Percentiles rank a stretch among this genome's conserved stretches.
phyloP scores from a whole-genome alignment of 2,113 vertebrate species.

The Myanophis thanlyinensis region DNA sequence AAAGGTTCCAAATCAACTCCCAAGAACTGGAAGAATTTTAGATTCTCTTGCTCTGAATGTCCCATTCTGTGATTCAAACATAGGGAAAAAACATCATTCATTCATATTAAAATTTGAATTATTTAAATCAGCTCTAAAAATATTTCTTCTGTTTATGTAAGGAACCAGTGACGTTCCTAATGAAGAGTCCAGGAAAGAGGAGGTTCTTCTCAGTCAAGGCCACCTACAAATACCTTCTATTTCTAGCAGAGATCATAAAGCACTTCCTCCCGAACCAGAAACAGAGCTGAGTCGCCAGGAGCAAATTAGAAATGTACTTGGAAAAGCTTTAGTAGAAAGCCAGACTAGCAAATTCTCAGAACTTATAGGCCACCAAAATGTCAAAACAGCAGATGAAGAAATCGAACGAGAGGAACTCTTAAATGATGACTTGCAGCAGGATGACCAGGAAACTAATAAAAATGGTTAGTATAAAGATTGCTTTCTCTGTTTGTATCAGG shows the following conservation, averaged over 20 bases:
- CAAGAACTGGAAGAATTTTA: not conserved
- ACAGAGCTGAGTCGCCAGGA: slow-evolving; percentile 2
- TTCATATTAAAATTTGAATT: not conserved
- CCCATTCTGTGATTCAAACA: not conserved
- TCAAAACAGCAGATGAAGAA: slow-evolving; percentile 53
- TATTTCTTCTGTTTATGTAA: slow-evolving; percentile 45
- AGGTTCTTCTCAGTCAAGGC: slow-evolving; percentile 22
- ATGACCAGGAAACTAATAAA: slow-evolving; percentile 10
- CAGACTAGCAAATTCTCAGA: not conserved
- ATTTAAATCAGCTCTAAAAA: not conserved
- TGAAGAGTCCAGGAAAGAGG: slow-evolving; percentile 28
- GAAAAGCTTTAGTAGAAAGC: fast-evolving
- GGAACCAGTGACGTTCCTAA: slow-evolving; percentile 20
- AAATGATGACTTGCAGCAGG: slow-evolving; percentile 31
- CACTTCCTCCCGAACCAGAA: not conserved
- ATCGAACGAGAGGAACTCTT: slow-evolving; percentile 69
- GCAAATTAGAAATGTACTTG: not conserved
- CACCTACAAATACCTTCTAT: not conserved
- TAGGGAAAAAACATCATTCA: not conserved
- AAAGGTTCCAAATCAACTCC: not conserved
- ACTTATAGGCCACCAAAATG: not conserved
- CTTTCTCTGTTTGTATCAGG: not conserved
- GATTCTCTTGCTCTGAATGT: not conserved
- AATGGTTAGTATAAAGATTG: slow-evolving; percentile 55
- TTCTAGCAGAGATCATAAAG: not conserved